Evolutionary conservation across 2,113 vertebrate genomes (phyloP).

Genomic region (Carassius gibelio): DNA sequence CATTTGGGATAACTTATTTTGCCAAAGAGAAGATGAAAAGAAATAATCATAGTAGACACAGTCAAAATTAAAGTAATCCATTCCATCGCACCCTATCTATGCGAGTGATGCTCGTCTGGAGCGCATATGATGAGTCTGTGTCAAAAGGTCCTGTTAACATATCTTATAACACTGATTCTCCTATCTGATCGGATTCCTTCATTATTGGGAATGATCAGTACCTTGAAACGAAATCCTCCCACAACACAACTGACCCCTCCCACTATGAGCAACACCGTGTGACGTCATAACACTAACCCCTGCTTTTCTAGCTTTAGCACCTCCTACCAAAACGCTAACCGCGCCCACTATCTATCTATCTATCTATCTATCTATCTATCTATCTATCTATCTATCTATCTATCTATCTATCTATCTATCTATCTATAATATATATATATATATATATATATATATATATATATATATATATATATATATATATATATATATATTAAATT

Average conservation of each 20-base stretch:
- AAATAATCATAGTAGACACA: constrained; percentile 47
- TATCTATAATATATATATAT: too few species aligned
- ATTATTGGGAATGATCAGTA: not conserved
- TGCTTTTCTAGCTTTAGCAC: not conserved
- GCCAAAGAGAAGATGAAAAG: constrained; percentile 56
- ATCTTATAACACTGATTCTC: not conserved
- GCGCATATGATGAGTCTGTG: not conserved
- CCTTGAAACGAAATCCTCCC: not conserved
- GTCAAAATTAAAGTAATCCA: constrained; percentile 50
- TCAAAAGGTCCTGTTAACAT: not conserved
- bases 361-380: too few species aligned
- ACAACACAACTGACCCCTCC: not conserved
- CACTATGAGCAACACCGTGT: too few species aligned
- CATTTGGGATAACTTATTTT: constrained; percentile 47
- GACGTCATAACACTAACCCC: too few species aligned
- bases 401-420: too few species aligned
- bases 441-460: too few species aligned
- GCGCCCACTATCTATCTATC: not conserved
- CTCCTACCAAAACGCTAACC: not conserved
- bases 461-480: too few species aligned
- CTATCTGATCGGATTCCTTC: not conserved
- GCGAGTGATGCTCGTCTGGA: not conserved
- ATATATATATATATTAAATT: too few species aligned
- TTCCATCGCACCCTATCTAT: constrained; percentile 31
- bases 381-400: too few species aligned